Evolutionary conservation across 2,888 invertebrate species (phyloP).

Genomic region (Lithophane socia): DNA sequence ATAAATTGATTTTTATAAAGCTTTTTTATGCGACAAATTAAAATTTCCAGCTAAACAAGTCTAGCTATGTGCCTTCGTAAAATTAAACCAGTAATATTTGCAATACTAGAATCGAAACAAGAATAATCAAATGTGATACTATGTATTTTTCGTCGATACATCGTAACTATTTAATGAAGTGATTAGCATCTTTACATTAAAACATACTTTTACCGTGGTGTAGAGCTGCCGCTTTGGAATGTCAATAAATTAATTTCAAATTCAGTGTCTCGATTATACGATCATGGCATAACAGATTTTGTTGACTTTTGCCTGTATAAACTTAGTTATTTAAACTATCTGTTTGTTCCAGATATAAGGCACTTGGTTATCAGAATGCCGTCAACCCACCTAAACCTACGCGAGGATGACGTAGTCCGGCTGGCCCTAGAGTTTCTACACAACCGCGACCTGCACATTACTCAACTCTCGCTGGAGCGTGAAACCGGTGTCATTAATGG

Average conservation of each 20-base stretch:
- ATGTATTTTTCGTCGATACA: not conserved
- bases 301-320: not conserved
- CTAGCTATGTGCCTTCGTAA: not conserved
- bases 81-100: slow-evolving; percentile 11
- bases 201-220: not conserved
- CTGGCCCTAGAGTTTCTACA: slow-evolving; percentile 96
- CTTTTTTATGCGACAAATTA: not conserved
- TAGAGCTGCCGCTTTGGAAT: not conserved
- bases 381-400: slow-evolving; percentile 95
- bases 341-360: slow-evolving; percentile 74
- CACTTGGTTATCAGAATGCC: slow-evolving; percentile 90
- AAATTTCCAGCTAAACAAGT: not conserved
- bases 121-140: not conserved
- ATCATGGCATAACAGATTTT: slow-evolving; percentile 6
- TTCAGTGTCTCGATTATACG: not conserved
- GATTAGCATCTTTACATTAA: not conserved
- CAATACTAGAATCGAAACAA: not conserved
- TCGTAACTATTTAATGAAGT: not conserved
- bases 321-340: slow-evolving; percentile 4
- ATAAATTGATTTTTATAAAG: not conserved
- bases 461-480: slow-evolving; percentile 96
- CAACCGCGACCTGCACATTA: slow-evolving; percentile 97
- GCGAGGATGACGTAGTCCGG: slow-evolving; percentile 97
- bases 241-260: not conserved
- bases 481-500: slow-evolving; percentile 99